Percentiles rank a stretch among this genome's conserved stretches.
phyloP scores from a whole-genome alignment of 2,888 invertebrate species.

The Lasius fuliginosus region DNA sequence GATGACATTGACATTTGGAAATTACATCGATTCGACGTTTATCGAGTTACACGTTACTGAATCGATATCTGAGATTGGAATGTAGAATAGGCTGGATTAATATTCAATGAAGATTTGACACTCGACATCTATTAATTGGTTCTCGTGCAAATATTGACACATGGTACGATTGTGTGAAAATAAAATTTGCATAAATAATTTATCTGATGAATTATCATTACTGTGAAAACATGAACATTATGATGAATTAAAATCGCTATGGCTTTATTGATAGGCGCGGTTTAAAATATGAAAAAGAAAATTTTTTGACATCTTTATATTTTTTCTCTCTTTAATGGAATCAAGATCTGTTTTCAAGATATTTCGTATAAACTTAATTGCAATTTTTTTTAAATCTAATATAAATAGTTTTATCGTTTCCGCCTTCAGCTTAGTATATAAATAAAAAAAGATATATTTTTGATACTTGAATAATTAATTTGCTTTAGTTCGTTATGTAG shows the following conservation, averaged over 20 bases:
- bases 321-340: neutral
- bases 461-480: neutral
- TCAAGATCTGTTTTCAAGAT: neutral
- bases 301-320: neutral
- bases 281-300: neutral
- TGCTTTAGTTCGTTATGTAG: neutral
- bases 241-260: neutral
- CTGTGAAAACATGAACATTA: neutral
- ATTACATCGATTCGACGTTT: conserved; percentile 31
- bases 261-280: neutral
- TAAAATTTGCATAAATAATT: conserved; percentile 27
- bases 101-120: conserved; percentile 43
- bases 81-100: conserved; percentile 37
- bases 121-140: conserved; percentile 37
- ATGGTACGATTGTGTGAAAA: conserved; percentile 1
- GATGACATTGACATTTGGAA: conserved; percentile 28
- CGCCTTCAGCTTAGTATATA: neutral
- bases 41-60: conserved; percentile 32
- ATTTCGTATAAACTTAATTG: neutral
- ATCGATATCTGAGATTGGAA: conserved; percentile 47
- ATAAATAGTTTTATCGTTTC: neutral
- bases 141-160: conserved; percentile 45
- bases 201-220: neutral
- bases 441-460: neutral
- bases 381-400: neutral